phyloP scores from a whole-genome alignment of 2,797 vertebrate genomes.

The Ispidina lecontei region DNA sequence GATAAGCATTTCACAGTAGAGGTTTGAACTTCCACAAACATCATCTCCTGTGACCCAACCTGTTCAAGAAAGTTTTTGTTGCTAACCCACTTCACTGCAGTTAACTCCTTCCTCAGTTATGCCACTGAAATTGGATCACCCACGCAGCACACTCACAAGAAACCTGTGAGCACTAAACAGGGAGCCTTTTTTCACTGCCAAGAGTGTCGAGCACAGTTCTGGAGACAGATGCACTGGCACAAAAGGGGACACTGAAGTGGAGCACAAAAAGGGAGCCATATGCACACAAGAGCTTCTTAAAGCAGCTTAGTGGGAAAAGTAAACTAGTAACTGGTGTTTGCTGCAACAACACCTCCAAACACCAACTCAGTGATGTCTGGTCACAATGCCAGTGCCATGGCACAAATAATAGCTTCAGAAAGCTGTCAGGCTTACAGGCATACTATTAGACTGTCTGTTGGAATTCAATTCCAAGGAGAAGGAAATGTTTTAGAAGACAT shows the following conservation, averaged over 20 bases:
- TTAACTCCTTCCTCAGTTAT: neutral
- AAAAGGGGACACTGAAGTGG: neutral
- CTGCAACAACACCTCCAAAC: neutral
- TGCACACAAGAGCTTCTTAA: neutral
- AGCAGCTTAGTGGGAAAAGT: neutral
- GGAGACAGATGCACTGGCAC: neutral
- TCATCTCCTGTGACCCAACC: neutral
- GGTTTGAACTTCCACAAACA: neutral
- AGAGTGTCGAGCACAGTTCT: neutral
- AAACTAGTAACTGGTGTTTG: neutral
- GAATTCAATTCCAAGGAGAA: conserved; percentile 10
- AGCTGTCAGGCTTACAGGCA: neutral
- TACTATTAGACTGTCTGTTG: neutral
- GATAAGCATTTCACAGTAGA: neutral
- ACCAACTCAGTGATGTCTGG: neutral
- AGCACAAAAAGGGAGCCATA: neutral
- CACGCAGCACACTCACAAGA: neutral
- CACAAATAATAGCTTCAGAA: conserved; percentile 9
- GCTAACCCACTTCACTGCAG: neutral
- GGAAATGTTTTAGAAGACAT: neutral
- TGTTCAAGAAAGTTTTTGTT: neutral
- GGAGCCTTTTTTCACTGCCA: neutral
- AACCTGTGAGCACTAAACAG: neutral
- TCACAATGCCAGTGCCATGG: neutral
- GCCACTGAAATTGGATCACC: neutral